Percentiles rank a stretch among this genome's conserved stretches.
These are phyloP conservation scores for Mustelus asterias DNA, from an alignment of 2,113 vertebrate genomes.

Conservation along the genomic window DNA sequence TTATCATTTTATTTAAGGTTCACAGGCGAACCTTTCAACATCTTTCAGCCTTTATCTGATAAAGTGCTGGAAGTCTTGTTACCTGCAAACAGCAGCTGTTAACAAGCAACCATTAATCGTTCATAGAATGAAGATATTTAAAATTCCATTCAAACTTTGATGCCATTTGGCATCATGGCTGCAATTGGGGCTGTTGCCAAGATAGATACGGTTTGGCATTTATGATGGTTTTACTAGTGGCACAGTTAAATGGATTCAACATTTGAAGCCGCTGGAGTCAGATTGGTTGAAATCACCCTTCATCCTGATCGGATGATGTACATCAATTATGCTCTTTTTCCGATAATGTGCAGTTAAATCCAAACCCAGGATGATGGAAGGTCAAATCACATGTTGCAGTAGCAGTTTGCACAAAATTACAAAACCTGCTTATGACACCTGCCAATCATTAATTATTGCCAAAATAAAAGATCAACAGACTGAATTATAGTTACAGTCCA, in stretches of 20 bases:
- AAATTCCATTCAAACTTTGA: conserved; percentile 57
- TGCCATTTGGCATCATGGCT: conserved; percentile 43
- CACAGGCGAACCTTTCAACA: neutral
- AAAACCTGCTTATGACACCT: neutral
- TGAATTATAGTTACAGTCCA: neutral
- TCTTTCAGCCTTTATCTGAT: conserved; percentile 30
- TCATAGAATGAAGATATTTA: conserved; percentile 47
- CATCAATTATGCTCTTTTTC: neutral
- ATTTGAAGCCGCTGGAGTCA: neutral
- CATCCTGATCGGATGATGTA: neutral
- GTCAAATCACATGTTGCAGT: neutral
- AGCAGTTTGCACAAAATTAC: neutral
- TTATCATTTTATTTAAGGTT: neutral
- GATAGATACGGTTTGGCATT: conserved; percentile 41
- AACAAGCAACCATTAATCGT: conserved; percentile 45
- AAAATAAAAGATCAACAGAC: neutral
- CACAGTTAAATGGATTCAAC: neutral
- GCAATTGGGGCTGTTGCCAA: neutral
- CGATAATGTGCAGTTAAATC: neutral
- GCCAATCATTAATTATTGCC: neutral
- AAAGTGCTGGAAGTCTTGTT: neutral
- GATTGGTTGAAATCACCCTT: neutral
- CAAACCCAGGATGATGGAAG: neutral
- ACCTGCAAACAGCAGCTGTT: conserved; percentile 60
- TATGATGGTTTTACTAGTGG: too few species aligned